Percentiles rank a stretch among this genome's conserved stretches.
phyloP scores from a whole-genome alignment of 2,113 vertebrate species.

The Lates calcarifer region DNA sequence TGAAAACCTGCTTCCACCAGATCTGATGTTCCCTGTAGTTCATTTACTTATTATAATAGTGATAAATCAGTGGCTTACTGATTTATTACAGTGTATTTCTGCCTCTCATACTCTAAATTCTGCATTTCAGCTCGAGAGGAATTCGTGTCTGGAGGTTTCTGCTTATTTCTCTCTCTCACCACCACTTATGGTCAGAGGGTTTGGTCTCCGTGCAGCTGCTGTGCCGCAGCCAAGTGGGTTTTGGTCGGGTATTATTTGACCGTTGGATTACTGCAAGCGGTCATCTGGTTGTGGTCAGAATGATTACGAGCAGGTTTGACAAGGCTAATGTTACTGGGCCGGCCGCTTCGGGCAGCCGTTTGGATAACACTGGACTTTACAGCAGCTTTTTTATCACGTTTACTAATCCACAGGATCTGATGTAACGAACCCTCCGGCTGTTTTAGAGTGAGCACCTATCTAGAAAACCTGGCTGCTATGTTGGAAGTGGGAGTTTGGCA shows the following conservation, averaged over 20 bases:
- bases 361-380: slow-evolving; percentile 1
- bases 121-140: background rate
- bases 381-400: slow-evolving; percentile 8
- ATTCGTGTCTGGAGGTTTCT: background rate
- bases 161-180: slow-evolving; percentile 5
- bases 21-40: background rate
- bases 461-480: background rate
- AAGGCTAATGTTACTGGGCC: slow-evolving; percentile 19
- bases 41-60: background rate
- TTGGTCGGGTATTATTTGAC: slow-evolving; percentile 32
- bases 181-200: slow-evolving; percentile 25
- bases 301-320: slow-evolving; percentile 25
- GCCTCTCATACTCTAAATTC: background rate
- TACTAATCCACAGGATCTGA: background rate
- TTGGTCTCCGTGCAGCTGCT: slow-evolving; percentile 33
- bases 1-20: too few species aligned
- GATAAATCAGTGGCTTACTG: background rate
- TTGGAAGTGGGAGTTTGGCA: background rate
- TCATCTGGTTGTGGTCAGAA: slow-evolving; percentile 38
- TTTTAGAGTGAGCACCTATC: background rate
- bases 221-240: slow-evolving; percentile 32
- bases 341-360: slow-evolving; percentile 1
- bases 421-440: background rate
- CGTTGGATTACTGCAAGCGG: slow-evolving; percentile 16
- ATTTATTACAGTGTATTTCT: slow-evolving; percentile 2